Evolutionary conservation across 2,888 invertebrate genomes (phyloP).

Genomic region (Diplazon laetatorius): DNA sequence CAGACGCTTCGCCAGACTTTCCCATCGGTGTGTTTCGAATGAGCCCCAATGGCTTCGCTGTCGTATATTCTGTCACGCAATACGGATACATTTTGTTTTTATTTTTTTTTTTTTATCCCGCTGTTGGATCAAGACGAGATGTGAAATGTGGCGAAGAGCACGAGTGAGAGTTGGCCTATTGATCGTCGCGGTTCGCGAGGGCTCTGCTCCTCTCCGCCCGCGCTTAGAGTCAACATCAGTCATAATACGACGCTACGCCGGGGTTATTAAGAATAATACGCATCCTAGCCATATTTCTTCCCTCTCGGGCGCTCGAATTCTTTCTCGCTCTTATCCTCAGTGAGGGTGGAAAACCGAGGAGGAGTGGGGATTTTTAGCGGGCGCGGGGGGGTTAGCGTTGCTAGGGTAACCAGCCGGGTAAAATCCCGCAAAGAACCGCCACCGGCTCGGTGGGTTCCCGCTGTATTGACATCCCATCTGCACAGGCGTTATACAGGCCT

Average conservation of each 20-base stretch:
- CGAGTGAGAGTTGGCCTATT: constrained; percentile 70
- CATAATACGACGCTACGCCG: constrained; percentile 81
- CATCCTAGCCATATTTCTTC: constrained; percentile 77
- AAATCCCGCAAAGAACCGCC: constrained; percentile 81
- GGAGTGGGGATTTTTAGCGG: constrained; percentile 63
- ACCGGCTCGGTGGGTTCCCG: constrained; percentile 65
- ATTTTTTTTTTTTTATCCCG: constrained; percentile 16
- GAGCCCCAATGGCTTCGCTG: neutral
- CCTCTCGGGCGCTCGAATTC: constrained; percentile 61
- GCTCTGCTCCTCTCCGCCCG: constrained; percentile 66
- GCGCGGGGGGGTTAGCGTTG: constrained; percentile 74
- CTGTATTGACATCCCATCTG: constrained; percentile 78
- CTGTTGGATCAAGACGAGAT: constrained; percentile 7
- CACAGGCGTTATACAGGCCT: constrained; percentile 74
- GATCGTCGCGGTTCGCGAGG: constrained; percentile 66
- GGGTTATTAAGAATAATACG: constrained; percentile 83
- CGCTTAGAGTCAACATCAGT: constrained; percentile 82
- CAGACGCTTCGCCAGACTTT: neutral
- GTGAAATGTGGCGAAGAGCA: neutral
- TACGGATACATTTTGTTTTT: neutral
- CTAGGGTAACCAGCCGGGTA: constrained; percentile 82
- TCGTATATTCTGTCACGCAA: neutral
- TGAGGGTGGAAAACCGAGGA: constrained; percentile 57
- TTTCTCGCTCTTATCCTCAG: constrained; percentile 61
- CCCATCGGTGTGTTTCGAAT: neutral